These are phyloP conservation scores for Erpornis zantholeuca DNA, from an alignment of 2,113 vertebrate species.

Conservation along the genomic window DNA sequence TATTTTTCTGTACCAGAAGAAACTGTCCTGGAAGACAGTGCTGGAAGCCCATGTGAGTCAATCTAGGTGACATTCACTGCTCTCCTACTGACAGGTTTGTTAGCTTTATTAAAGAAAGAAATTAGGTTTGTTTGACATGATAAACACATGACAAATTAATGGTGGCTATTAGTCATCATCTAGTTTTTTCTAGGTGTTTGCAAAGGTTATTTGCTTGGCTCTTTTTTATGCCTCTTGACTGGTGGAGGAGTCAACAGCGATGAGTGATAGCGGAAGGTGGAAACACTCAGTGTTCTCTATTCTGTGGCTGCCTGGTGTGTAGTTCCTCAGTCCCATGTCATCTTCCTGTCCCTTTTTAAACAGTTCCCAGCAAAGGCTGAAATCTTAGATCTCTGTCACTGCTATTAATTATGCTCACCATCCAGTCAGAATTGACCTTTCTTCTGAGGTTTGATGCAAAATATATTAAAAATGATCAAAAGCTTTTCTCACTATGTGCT, in stretches of 20 bases:
- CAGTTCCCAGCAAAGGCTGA: background rate
- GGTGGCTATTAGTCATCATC: background rate
- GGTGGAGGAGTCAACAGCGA: fast-evolving
- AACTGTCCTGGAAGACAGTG: background rate
- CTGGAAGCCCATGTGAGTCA: background rate
- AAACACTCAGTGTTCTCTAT: background rate
- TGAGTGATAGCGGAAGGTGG: background rate
- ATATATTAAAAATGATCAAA: background rate
- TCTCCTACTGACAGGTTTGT: background rate
- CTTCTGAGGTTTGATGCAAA: background rate
- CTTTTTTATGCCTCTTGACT: background rate
- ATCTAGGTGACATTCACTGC: background rate
- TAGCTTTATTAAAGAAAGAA: background rate
- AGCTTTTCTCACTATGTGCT: background rate
- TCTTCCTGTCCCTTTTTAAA: background rate
- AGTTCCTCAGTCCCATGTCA: background rate
- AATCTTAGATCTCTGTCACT: background rate
- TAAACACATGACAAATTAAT: background rate
- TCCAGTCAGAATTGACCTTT: background rate
- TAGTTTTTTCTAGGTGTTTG: background rate
- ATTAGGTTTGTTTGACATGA: background rate
- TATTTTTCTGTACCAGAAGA: background rate
- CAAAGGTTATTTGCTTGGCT: background rate
- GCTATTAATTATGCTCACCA: background rate
- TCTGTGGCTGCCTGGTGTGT: background rate